Percentiles rank a stretch among this genome's conserved stretches.
phyloP scores from a whole-genome alignment of 1,140 invertebrate genomes.

The Apis dorsata region DNA sequence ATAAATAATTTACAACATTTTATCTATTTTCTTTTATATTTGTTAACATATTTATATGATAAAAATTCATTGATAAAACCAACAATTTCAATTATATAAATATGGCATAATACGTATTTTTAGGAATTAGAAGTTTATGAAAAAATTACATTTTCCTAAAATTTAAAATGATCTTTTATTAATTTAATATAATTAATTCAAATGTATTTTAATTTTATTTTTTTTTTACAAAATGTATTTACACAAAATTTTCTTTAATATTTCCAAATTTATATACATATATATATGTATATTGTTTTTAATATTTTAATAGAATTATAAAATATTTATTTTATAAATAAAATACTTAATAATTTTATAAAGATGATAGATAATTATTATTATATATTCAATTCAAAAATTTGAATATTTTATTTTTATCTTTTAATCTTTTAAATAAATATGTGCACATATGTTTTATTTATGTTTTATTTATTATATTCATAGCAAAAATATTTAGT shows the following conservation, averaged over 20 bases:
- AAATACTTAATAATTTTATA: background rate
- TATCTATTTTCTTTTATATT: background rate
- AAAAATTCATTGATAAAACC: background rate
- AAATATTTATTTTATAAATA: background rate
- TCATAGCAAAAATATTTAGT: slow-evolving; percentile 51
- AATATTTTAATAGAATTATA: slow-evolving; percentile 8
- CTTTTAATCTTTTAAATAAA: background rate
- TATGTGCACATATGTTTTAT: slow-evolving; percentile 13
- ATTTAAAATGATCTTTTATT: slow-evolving; percentile 8
- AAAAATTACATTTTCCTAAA: background rate
- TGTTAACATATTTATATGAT: background rate
- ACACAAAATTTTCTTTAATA: background rate
- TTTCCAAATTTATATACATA: background rate
- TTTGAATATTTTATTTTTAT: background rate
- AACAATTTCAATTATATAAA: background rate
- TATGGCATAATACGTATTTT: background rate
- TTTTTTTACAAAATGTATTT: slow-evolving; percentile 6
- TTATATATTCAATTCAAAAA: background rate
- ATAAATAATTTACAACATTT: slow-evolving; percentile 7
- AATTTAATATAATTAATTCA: background rate
- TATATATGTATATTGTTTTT: background rate
- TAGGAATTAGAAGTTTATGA: background rate
- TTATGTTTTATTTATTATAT: slow-evolving; percentile 6
- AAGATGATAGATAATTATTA: background rate
- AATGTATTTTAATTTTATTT: slow-evolving; percentile 2